A percentile compares a stretch with the other conserved stretches of the same genome.
phyloP scores from a whole-genome alignment of 2,797 vertebrate genomes.

The Hozukius guyotensis region DNA sequence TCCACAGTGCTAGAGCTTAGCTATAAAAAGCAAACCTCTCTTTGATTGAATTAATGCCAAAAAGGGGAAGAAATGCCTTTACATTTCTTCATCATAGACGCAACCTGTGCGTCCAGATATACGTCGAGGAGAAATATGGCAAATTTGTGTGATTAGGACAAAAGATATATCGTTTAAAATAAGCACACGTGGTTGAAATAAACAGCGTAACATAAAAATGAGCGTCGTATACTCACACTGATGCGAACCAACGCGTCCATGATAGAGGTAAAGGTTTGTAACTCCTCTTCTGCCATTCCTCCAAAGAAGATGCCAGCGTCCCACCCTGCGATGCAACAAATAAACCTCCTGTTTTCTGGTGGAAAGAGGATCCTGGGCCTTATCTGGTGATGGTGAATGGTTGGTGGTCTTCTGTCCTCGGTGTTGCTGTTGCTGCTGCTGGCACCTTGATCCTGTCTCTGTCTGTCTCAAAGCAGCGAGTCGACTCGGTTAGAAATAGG shows the following conservation, averaged over 20 bases:
- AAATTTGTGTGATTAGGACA: neutral
- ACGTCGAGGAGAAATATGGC: neutral
- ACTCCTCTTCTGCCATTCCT: slow-evolving; percentile 90
- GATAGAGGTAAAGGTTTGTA: slow-evolving; percentile 93
- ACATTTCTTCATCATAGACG: slow-evolving; percentile 1
- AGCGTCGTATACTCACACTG: slow-evolving; percentile 86
- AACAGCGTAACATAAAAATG: slow-evolving; percentile 16
- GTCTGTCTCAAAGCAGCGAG: slow-evolving; percentile 20
- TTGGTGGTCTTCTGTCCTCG: neutral
- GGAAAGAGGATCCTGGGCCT: slow-evolving; percentile 4
- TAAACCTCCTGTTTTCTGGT: neutral
- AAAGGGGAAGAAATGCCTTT: neutral
- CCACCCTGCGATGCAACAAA: neutral
- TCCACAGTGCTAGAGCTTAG: neutral
- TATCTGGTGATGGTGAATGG: neutral
- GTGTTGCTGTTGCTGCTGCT: slow-evolving; percentile 26
- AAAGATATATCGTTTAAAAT: neutral
- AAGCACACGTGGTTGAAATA: slow-evolving; percentile 7
- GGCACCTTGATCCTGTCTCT: slow-evolving; percentile 25
- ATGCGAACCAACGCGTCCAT: slow-evolving; percentile 96
- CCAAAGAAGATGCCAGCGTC: neutral
- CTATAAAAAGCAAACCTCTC: neutral
- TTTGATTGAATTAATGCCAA: neutral
- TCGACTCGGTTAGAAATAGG: neutral
- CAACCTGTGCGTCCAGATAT: neutral